phyloP scores from a whole-genome alignment of 2,113 vertebrate genomes.

The Nyctereutes procyonoides region DNA sequence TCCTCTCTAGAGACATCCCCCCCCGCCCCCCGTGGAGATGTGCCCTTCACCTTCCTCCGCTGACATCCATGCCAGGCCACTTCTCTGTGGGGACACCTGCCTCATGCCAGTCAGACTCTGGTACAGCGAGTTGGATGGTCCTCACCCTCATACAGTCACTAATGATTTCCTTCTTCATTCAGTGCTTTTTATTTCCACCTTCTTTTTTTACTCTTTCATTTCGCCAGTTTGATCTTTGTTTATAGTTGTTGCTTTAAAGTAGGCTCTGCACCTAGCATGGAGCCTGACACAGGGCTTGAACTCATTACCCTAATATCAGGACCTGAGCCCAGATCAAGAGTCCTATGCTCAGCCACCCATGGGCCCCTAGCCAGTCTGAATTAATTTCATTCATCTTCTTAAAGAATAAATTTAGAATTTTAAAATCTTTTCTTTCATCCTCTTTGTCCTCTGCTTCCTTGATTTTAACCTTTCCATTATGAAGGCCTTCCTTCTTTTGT shows the following conservation, averaged over 20 bases:
- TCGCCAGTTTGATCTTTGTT: neutral
- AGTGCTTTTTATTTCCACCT: neutral
- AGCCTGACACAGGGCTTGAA: neutral
- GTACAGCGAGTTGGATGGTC: fast-evolving
- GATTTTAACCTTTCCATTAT: neutral
- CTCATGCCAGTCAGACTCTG: neutral
- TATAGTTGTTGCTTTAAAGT: neutral
- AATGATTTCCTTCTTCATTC: neutral
- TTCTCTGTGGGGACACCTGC: fast-evolving
- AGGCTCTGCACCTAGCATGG: neutral
- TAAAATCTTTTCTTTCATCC: neutral
- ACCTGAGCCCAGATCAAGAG: neutral
- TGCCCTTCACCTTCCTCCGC: fast-evolving
- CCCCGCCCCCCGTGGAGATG: too few relatives aligned
- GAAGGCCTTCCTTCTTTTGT: neutral
- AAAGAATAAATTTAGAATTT: neutral
- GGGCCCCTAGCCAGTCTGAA: neutral
- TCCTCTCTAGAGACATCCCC: neutral
- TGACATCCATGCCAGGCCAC: too few relatives aligned
- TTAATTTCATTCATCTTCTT: neutral
- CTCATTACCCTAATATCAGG: neutral
- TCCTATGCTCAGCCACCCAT: neutral
- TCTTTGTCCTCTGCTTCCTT: neutral
- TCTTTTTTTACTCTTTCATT: neutral
- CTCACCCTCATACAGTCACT: too few relatives aligned